These are phyloP conservation scores for Orchesella flavescens DNA, from an alignment of 2,888 invertebrate species.

Conservation along the genomic window DNA sequence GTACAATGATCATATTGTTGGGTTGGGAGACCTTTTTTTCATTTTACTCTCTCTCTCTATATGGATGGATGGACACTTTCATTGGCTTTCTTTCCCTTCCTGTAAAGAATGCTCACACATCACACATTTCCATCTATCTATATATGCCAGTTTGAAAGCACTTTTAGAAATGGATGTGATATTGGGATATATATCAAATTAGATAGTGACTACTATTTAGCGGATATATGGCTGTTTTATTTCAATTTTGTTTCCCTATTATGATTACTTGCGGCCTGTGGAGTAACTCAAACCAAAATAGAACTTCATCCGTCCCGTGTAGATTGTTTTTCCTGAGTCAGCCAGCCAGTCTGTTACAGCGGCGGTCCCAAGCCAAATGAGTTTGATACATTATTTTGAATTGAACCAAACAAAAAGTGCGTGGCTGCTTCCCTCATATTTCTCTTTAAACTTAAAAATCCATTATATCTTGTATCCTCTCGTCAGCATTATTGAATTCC, in stretches of 20 bases:
- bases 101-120: not conserved
- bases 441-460: not conserved
- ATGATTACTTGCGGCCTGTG: not conserved
- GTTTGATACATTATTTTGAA: too few relatives aligned
- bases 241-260: slow-evolving; percentile 26
- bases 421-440: too few relatives aligned
- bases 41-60: slow-evolving; percentile 29
- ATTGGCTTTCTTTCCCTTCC: slow-evolving; percentile 48
- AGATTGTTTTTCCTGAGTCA: too few relatives aligned
- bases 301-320: too few relatives aligned
- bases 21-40: slow-evolving; percentile 43
- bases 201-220: too few relatives aligned
- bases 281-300: too few relatives aligned
- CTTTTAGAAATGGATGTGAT: too few relatives aligned
- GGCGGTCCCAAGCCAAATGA: too few relatives aligned
- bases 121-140: not conserved
- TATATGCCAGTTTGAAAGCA: too few relatives aligned
- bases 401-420: too few relatives aligned
- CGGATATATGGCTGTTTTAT: slow-evolving; percentile 24
- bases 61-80: slow-evolving; percentile 56
- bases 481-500: not conserved
- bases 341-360: too few relatives aligned
- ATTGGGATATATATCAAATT: too few relatives aligned
- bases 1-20: slow-evolving; percentile 54
- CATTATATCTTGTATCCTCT: not conserved